Percentiles rank a stretch among this genome's conserved stretches.
Evolutionary conservation across 2,888 invertebrate species (phyloP).

Genomic region (Pyrrhosoma nymphula): DNA sequence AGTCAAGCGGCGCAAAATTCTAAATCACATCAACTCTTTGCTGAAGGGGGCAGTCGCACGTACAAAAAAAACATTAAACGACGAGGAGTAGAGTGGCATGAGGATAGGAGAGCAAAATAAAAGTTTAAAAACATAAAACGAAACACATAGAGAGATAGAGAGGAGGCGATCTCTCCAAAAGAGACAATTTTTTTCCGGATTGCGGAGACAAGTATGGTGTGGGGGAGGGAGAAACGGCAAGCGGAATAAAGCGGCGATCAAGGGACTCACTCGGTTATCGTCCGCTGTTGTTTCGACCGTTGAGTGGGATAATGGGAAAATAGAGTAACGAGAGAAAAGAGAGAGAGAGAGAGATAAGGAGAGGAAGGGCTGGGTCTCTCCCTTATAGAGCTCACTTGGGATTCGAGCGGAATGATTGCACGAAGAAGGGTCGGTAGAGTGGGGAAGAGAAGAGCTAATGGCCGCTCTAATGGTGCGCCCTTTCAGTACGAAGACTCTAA

Average conservation of each 20-base stretch:
- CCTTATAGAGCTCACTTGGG: constrained; percentile 24
- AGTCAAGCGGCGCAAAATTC: not conserved
- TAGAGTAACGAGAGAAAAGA: not conserved
- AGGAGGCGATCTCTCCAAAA: not conserved
- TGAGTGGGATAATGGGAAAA: constrained; percentile 28
- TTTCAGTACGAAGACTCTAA: not conserved
- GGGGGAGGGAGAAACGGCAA: not conserved
- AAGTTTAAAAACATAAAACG: not conserved
- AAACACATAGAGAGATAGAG: too few relatives aligned
- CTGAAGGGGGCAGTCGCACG: not conserved
- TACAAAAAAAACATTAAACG: not conserved
- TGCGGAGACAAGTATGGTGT: constrained; percentile 7
- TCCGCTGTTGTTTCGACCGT: not conserved
- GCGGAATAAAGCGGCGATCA: constrained; percentile 24
- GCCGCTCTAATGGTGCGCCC: not conserved
- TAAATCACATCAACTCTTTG: not conserved
- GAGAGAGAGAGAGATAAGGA: not conserved
- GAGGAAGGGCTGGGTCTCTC: not conserved
- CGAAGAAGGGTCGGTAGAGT: not conserved
- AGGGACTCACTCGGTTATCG: constrained; percentile 14
- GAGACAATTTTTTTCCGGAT: not conserved
- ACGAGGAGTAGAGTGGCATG: not conserved
- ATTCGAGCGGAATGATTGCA: constrained; percentile 6
- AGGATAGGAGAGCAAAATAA: not conserved
- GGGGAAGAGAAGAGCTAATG: not conserved